Evolutionary conservation across 2,113 vertebrate species (phyloP).

Genomic region (Eptesicus fuscus): DNA sequence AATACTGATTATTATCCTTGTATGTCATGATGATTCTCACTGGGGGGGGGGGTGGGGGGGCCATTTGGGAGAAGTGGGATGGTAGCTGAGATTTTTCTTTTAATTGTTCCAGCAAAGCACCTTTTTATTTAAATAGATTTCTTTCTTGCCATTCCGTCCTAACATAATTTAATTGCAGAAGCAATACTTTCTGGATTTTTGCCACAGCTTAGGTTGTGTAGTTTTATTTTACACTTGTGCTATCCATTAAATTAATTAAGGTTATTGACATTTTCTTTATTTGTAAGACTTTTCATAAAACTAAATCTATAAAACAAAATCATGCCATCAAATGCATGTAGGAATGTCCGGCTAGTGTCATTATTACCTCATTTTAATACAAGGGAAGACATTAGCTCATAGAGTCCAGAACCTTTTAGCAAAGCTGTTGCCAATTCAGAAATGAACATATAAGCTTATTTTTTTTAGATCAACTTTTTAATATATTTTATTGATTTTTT

Average conservation of each 20-base stretch:
- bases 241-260: background rate
- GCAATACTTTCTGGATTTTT: background rate
- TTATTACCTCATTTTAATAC: background rate
- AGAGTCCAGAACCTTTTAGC: background rate
- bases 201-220: background rate
- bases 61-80: rapidly evolving
- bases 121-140: background rate
- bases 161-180: background rate
- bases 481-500: too few relatives aligned
- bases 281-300: background rate
- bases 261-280: background rate
- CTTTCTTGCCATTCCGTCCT: background rate
- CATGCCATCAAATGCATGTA: background rate
- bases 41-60: rapidly evolving
- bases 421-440: background rate
- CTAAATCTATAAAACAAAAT: background rate
- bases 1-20: background rate
- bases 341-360: background rate
- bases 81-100: background rate
- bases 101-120: background rate
- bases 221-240: background rate
- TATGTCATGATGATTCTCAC: background rate
- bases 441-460: background rate
- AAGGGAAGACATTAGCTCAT: background rate
- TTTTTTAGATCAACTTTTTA: too few relatives aligned